Conservation (phyloP, 2,113 vertebrate genomes). For the Aplodontia rufa region DNA sequence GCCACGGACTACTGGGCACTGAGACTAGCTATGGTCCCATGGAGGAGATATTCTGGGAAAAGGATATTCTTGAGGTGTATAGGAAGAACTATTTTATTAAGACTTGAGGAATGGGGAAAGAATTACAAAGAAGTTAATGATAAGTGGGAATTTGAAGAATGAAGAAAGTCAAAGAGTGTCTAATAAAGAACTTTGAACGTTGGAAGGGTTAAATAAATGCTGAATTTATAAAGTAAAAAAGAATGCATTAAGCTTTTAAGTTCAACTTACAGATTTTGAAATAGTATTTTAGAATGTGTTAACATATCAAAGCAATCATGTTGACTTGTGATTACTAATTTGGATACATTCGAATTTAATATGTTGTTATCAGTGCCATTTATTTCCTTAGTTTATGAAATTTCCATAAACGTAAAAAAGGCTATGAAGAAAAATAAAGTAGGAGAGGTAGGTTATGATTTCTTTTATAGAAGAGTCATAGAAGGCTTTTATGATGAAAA, state of each 20-base stretch:
- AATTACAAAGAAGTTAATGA: not conserved
- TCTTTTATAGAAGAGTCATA: not conserved
- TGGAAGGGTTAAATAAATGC: not conserved
- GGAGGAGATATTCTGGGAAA: not conserved
- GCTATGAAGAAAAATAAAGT: not conserved
- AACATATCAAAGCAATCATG: not conserved
- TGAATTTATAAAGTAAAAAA: not conserved
- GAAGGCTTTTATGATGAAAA: not conserved
- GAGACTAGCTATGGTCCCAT: not conserved
- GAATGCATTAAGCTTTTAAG: not conserved
- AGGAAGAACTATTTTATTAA: not conserved
- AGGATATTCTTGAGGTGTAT: not conserved
- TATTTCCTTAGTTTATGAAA: not conserved
- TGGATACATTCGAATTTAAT: not conserved
- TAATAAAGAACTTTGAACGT: not conserved
- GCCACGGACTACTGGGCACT: not conserved
- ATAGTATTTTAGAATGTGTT: not conserved
- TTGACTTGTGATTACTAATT: not conserved
- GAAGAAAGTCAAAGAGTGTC: not conserved
- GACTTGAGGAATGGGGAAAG: not conserved
- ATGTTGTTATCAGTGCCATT: not conserved
- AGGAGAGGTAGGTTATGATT: not conserved
- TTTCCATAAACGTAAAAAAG: not conserved
- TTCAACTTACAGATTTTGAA: slow-evolving; percentile 1
- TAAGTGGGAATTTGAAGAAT: slow-evolving; percentile 26